These are phyloP conservation scores for Aegotheles bennettii DNA, from an alignment of 2,113 vertebrate species.

Conservation along the genomic window DNA sequence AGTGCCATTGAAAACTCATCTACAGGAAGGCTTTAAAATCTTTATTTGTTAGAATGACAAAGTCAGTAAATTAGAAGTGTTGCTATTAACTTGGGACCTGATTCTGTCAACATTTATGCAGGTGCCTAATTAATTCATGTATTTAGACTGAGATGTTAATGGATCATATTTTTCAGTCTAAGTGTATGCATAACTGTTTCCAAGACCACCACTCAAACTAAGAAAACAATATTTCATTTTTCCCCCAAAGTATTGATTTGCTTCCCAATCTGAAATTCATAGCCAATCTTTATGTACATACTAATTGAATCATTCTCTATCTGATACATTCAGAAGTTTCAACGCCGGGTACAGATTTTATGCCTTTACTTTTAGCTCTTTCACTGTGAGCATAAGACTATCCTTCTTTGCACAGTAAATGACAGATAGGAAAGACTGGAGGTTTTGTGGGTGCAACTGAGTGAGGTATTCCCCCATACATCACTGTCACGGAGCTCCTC, in stretches of 20 bases:
- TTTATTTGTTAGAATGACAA: background rate
- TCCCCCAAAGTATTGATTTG: background rate
- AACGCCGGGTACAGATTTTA: background rate
- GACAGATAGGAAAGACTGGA: background rate
- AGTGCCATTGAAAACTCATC: background rate
- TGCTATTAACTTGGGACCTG: background rate
- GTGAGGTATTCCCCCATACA: background rate
- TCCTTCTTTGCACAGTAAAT: background rate
- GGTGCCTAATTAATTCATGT: slow-evolving; percentile 18
- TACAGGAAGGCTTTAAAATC: background rate
- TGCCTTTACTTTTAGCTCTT: background rate
- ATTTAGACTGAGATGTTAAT: background rate
- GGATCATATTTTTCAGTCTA: background rate
- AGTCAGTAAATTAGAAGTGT: background rate
- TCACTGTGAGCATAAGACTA: background rate
- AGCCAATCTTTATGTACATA: background rate
- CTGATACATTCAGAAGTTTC: background rate
- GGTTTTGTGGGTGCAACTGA: background rate
- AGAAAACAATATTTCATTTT: background rate
- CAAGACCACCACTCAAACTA: background rate
- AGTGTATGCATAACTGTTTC: background rate
- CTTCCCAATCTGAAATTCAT: background rate
- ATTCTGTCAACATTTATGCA: slow-evolving; percentile 17
- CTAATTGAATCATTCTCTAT: background rate
- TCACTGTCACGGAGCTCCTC: background rate